Evolutionary conservation across 2,113 vertebrate species (phyloP), one percentile per base, ranked within the genome.

Genomic region (Paradoxurus hermaphroditus): DNA sequence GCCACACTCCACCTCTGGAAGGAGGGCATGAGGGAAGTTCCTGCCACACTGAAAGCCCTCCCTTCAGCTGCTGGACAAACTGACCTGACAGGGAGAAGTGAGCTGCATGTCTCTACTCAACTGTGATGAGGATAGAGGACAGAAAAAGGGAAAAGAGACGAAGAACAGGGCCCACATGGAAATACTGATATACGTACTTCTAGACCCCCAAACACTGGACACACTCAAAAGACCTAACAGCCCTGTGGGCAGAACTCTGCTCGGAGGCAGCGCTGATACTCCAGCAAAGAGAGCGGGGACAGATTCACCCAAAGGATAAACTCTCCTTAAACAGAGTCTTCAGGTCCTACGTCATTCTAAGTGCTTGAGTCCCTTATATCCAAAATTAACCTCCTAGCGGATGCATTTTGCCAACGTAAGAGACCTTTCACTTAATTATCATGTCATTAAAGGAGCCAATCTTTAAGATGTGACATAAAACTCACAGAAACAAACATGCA

Each of bases 21-120:
- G 49, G 23, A 49, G 70, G 34, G 31, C n/a, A 29, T 4, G 9
- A 12, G 9, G 68, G 19, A 21, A 68, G 21, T 25, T 29, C 73
- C 53, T 11, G 1, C 13, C 1, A 4, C 4, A 2, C 19, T n/a
- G 15, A 44, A 2, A 15, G 27, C 36, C 7, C 7, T 1, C 12
- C 72, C 65, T 18, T 31, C 23, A 14, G 19, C 70, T 36, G 16
- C 46, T 34, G 9, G 18, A 72, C 36, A 9, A 51, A 7, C 4
- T 31, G 51, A 27, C 9, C 18, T 7, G 19, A 51, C 1, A 14
- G 36, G 7, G 36, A 68, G 9, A 15, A 29, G 27, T 3, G 3
- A 65, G 25, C 9, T 25, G 3, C 11, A 39, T 1, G 3, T 63
- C 8, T 27, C 44, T 72, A 29, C 0, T 10, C 19, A 27, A 31